A percentile compares a stretch with the other conserved stretches of the same genome.
Evolutionary conservation across 2,113 vertebrate species (phyloP).

Genomic region (Chloropsis hardwickii): DNA sequence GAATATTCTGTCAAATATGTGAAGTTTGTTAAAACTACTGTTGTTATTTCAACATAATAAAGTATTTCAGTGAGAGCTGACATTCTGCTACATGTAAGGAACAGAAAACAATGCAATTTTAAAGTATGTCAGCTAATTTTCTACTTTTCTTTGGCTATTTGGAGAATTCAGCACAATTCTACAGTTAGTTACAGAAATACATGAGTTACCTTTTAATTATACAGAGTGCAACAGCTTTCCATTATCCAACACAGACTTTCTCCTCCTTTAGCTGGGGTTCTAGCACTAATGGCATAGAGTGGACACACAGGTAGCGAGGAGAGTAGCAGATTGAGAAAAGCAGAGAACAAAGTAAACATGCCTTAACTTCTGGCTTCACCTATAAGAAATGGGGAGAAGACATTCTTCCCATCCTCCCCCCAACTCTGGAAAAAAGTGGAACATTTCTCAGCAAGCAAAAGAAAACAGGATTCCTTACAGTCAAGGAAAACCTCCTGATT

Average conservation of each 20-base stretch:
- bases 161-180: conserved; percentile 23
- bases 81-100: background rate
- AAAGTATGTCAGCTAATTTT: background rate
- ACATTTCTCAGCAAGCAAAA: background rate
- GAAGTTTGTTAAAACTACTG: background rate
- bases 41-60: background rate
- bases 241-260: conserved; percentile 61
- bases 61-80: background rate
- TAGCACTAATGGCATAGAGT: conserved; percentile 57
- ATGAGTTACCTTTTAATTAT: conserved; percentile 51
- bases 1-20: background rate
- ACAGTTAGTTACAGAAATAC: conserved; percentile 42
- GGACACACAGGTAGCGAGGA: conserved; percentile 48
- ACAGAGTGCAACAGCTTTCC: conserved; percentile 60
- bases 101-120: background rate
- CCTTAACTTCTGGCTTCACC: conserved; percentile 35
- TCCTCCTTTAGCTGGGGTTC: conserved; percentile 54
- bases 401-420: background rate
- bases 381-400: conserved; percentile 21
- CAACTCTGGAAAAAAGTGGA: background rate
- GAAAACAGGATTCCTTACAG: background rate
- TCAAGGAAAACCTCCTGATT: background rate
- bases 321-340: conserved; percentile 56
- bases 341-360: conserved; percentile 56
- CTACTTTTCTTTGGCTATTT: background rate